Base-by-base conservation (phyloP, 2,113 vertebrate species). In the Sinocyclocheilus anshuiensis region DNA sequence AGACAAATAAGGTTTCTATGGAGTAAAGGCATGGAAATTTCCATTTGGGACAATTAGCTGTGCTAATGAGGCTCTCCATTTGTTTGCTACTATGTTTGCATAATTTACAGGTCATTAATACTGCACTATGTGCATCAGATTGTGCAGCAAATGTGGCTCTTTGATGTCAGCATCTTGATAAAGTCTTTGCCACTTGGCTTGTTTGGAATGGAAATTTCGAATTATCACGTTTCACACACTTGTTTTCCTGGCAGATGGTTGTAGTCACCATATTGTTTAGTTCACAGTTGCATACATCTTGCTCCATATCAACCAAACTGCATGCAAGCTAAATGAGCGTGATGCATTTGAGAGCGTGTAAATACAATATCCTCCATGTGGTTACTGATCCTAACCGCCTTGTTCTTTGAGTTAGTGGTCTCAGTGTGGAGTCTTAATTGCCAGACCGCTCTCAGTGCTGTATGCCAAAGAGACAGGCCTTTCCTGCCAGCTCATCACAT, bases 191-290 rank as follows among this genome's bases (percentile, higher is more conserved):
- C 83, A 83, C 85, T 88, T 78, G 24, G 22, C 88, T 87, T 59
- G 29, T 63, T 84, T 84, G 50, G 36, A 72, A 81, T 33, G 83
- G 87, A 88, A 84, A 83, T 85, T 71, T 77, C 36, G 15, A 77
- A 86, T 89, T 63, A 87, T 86, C 83, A 79, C 72, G 18, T 86
- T 79, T 85, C 81, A 81, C 77, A 86, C 39, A 77, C 74, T 83
- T 84, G 87, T 89, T 86, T 89, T 84, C 67, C 91, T 91, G 88
- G 90, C 90, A 89, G 88, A 88, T 82, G 87, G 90, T 91, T 91
- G 89, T 90, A 87, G 90, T 89, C 69, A 90, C 90, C 88, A 87
- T 72, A 79, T 33, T 92, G 92, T 92, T 92, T 92, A 91, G 87
- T 92, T 87, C 69, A 86, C 48, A 48, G 77, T 59, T 57, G 13